Evolutionary conservation across 2,113 vertebrate species (phyloP), one percentile per base, ranked within the genome.

Genomic region (Rostratula benghalensis): DNA sequence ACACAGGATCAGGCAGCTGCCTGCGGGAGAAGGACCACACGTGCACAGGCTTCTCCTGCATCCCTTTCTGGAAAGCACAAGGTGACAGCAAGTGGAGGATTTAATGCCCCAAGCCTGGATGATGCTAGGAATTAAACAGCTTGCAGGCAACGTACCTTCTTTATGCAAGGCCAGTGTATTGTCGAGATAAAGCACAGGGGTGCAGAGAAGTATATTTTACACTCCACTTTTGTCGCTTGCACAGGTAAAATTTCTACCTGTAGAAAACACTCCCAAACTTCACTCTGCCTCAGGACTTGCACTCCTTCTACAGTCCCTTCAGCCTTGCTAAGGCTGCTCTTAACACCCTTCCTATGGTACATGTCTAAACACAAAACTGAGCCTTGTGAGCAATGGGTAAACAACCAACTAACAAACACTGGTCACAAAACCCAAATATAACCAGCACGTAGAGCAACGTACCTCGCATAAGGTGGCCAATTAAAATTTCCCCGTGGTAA

Each of bases 161-260:
- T 23, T 8, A 14, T 0, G 14, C 33, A 11, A 77, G 53, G 60
- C n/a, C 31, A 18, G 1, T 0, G 4, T 2, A 23, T 3, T 25
- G 13, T 9, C 25, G 12, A 24, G 25, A 20, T 28, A 14, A 54
- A 85, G 43, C 65, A 51, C 15, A 37, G 35, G 6, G 11, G 14
- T 37, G 41, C 53, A 2, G 0, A 2, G 13, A 68, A 28, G 24
- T 23, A 8, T 24, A 4, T 63, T 78, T 54, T 24, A 31, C 4
- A 1, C 56, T 21, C 35, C 35, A 39, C 24, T 61, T 30, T 31
- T 21, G 39, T 27, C 14, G 8, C 37, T 24, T 35, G 45, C 33
- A 39, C 35, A 20, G 46, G 46, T n/a, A 31, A 15, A 27, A 25
- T 6, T 39, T 15, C 37, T 33, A 46, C 25, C 10, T 18, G n/a